Percentiles rank a stretch among this genome's conserved stretches.
These are phyloP conservation scores for Metopolophium dirhodum DNA, from an alignment of 1,140 invertebrate species.

Conservation along the genomic window DNA sequence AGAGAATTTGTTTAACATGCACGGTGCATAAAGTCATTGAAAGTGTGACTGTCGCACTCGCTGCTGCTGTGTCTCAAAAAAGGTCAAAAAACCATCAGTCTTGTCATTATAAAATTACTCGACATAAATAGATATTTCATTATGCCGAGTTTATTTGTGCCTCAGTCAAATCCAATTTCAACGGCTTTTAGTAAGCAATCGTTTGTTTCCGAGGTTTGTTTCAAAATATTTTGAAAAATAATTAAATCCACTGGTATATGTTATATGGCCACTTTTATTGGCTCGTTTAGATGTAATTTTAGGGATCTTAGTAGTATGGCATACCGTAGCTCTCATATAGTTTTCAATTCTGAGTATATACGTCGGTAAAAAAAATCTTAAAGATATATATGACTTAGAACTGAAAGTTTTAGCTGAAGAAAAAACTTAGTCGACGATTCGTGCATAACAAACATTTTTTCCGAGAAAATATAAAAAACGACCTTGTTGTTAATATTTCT, in stretches of 20 bases:
- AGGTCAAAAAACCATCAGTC: not conserved
- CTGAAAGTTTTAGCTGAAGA: not conserved
- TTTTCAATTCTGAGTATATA: not conserved
- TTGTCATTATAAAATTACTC: not conserved
- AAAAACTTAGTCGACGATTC: not conserved
- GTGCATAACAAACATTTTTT: not conserved
- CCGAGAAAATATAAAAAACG: slow-evolving; percentile 2
- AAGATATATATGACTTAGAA: not conserved
- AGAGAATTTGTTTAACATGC: not conserved
- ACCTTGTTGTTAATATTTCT: slow-evolving; percentile 23
- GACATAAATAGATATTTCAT: not conserved
- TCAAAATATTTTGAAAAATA: not conserved
- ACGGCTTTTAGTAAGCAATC: not conserved
- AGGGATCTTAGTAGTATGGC: not conserved
- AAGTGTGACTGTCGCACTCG: not conserved
- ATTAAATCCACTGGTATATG: not conserved
- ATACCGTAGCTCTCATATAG: not conserved
- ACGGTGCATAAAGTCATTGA: not conserved
- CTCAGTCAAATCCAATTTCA: not conserved
- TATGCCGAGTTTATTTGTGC: not conserved
- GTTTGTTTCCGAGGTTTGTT: not conserved
- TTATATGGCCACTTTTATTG: not conserved
- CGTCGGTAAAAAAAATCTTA: not conserved
- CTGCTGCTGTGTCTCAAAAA: not conserved
- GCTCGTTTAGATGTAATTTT: not conserved